phyloP scores from a whole-genome alignment of 2,797 vertebrate genomes.

The Leptatherina wallacei region DNA sequence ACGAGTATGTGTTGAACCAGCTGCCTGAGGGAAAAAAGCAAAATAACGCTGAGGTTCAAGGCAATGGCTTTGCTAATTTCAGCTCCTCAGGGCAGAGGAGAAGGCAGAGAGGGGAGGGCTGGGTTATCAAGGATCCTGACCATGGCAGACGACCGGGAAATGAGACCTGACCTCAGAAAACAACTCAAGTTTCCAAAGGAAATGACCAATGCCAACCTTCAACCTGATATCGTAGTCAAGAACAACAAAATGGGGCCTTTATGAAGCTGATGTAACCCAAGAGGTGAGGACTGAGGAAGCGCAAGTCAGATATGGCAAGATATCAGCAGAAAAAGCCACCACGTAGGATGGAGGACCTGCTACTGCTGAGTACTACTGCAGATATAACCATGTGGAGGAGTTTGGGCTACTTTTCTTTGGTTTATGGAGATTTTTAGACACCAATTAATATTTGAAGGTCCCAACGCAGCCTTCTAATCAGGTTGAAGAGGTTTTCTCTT shows the following conservation, averaged over 20 bases:
- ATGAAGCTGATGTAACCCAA: background rate
- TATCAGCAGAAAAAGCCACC: background rate
- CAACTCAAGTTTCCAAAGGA: constrained; percentile 6
- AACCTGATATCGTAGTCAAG: background rate
- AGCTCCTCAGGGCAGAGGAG: background rate
- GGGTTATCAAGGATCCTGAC: background rate
- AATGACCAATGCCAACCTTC: background rate
- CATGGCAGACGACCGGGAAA: background rate
- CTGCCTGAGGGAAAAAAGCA: background rate
- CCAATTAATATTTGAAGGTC: background rate
- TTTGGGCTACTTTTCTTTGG: background rate
- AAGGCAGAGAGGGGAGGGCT: background rate
- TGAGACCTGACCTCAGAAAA: background rate
- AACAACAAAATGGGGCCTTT: background rate
- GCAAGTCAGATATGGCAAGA: background rate
- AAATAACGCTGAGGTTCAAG: background rate
- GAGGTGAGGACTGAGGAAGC: background rate
- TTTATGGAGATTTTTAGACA: background rate
- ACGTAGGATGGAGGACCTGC: background rate
- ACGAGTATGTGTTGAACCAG: background rate
- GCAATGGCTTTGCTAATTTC: background rate
- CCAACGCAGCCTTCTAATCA: background rate
- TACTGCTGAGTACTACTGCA: background rate
- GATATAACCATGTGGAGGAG: background rate
- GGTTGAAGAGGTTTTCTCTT: background rate